Evolutionary conservation across 35 echinoderm and acorn worm species (phyloP), one percentile per base, ranked within the genome.

Genomic region (Stichopus chloronotus): DNA sequence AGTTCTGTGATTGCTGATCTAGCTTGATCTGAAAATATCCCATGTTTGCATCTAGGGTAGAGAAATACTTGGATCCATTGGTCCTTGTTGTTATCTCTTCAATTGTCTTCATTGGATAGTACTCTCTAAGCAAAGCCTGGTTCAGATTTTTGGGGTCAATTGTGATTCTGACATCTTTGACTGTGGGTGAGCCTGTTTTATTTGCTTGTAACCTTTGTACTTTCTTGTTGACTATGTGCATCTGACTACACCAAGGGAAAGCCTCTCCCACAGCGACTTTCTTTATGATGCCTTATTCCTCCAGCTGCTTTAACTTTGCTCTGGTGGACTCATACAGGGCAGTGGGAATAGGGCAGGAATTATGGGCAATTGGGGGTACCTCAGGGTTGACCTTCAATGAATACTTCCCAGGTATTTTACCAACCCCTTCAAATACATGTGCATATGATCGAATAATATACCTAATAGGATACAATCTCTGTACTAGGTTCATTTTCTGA

Each of bases 121-220:
- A 88, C 63, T 85, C 89, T 80, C 95, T 60, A 59, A 82, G 72
- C 63, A 96, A 71, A 13, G 90, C 82, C 9, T 94, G 79, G 43
- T 96, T 94, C 14, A 96, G 77, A 0, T 92, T 52, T 14, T 84
- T 53, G 1, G 92, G 95, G 90, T 96, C 95, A 52, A 94, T 84
- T 19, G 81, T 84, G 81, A 84, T 84, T 57, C 81, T n/a, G 16
- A 84, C 81, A 84, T 84, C 5, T 19, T 84, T 84, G 30, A 17
- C 55, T 52, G 81, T 84, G 16, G 81, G 25, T 8, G 25, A 10
- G 19, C 55, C 13, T 84, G 24, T 84, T 23, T 43, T 84, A 13
- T 53, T 84, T 77, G n/a, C 17, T 9, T 77, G 72, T 52, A 16
- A 52, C 19, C 13, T 84, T 52, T 53, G 19, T 84, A 84, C n/a